Base-by-base conservation (phyloP, 2,113 vertebrate genomes). In the Eublepharis macularius region DNA sequence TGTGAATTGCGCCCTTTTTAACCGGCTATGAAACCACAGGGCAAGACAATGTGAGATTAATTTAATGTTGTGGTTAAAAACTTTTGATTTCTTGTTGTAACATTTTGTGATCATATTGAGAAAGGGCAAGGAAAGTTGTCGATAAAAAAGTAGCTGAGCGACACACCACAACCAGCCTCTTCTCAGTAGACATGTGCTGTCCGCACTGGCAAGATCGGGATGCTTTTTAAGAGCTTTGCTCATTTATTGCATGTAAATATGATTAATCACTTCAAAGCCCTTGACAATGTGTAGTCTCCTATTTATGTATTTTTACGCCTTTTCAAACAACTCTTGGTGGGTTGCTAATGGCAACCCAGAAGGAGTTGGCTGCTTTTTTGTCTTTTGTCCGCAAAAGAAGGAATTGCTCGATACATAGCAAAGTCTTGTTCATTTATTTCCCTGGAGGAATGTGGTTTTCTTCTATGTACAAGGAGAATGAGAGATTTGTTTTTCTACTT, bases 271-370 rank as follows among this genome's bases (percentile, higher is more conserved):
- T 41, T 24, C n/a, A 1, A 2, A 39, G 1, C 21, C 57, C 11
- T 12, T 21, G 10, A 65, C 11, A 83, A 47, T n/a, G 43, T 47
- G 19, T 4, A n/a, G 8, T 26, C 51, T 43, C 6, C 14, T 81
- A 1, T 0, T 57, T 82, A 4, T 4, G 2, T 19, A 1, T 0
- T 21, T 80, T 73, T 75, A 4, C 76, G 54, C 78, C 77, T 78
- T 26, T 54, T 1, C 0, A 32, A 81, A 47, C 2, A 36, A 60
- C 68, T 75, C 17, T 43, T 17, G 0, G 1, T 41, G 2, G 65
- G 39, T 78, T 88, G 68, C 41, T 57, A 29, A 29, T 82, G 77
- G 81, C 68, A 89, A 72, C 76, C 47, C 1, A 80, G 70, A 79
- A 74, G 66, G 80, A 82, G 0, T 32, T 77, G n/a, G 34, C 7